These are phyloP conservation scores for Synanthedon myopaeformis DNA, from an alignment of 2,888 invertebrate genomes.

Conservation along the genomic window DNA sequence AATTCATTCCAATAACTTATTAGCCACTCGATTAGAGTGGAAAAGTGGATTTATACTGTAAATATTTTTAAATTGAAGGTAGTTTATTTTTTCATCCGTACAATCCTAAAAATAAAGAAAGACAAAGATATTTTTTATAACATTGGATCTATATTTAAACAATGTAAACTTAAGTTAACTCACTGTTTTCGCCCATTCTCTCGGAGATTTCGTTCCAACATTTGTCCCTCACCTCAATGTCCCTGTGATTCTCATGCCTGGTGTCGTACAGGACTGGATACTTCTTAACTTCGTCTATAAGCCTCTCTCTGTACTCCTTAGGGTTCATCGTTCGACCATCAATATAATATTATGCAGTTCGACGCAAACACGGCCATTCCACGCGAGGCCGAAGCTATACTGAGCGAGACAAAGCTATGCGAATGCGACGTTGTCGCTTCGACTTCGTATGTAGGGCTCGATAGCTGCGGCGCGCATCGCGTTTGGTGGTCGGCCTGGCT, in stretches of 20 bases:
- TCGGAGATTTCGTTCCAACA: conserved; percentile 59
- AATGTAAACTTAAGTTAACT: conserved; percentile 12
- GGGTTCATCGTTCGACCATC: conserved; percentile 19
- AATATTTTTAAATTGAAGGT: too few species aligned
- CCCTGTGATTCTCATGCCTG: conserved; percentile 50
- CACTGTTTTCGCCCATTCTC: conserved; percentile 48
- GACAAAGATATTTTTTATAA: too few species aligned
- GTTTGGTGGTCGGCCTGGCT: conserved; percentile 40
- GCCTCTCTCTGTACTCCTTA: conserved; percentile 37
- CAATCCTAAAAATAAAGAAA: too few species aligned
- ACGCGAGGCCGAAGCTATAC: conserved; percentile 44
- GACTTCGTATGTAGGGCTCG: conserved; percentile 22
- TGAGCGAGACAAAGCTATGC: conserved; percentile 44
- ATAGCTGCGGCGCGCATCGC: conserved; percentile 12
- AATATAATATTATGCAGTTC: neutral
- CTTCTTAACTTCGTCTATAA: conserved; percentile 58
- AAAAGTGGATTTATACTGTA: too few species aligned
- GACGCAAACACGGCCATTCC: conserved; percentile 25
- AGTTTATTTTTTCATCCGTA: too few species aligned
- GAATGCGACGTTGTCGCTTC: conserved; percentile 38
- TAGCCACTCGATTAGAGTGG: too few species aligned
- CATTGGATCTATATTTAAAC: too few species aligned
- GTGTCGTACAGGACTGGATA: conserved; percentile 60
- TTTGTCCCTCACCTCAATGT: conserved; percentile 51
- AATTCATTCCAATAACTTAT: too few species aligned